Evolutionary conservation across 37 sponge, comb jelly and placozoan genomes (phyloP), one percentile per base, ranked within the genome.

Genomic region (Axinella damicornis): DNA sequence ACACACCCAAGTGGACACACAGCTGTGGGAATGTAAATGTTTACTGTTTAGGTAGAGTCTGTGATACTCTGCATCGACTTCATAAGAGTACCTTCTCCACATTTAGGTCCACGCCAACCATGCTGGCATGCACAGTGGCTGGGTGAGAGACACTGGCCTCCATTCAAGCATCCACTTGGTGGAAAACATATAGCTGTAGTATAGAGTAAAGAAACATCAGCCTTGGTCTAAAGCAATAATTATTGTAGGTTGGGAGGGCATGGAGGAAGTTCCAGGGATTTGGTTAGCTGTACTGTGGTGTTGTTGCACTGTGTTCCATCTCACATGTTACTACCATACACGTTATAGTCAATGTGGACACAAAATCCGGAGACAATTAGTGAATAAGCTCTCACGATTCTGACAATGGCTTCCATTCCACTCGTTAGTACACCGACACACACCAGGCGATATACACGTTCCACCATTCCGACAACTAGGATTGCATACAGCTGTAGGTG

Each of bases 141-240:
- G 38, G 73, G 73, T n/a, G 24, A 20, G 16, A 71, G 4, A 40
- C 73, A 71, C 17, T 46, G 22, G 4, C 73, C 73, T 16, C 73
- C 73, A 71, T 71, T 71, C 37, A 38, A 53, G 40, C 73, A 71
- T 20, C 73, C 73, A 71, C 28, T 28, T 28, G 73, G 69, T 28
- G 34, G 73, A 46, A 71, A 71, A 53, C 73, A 71, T 1, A 71
- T 22, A 46, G 73, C 73, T 71, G 53, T 46, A 46, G 46, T n/a
- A n/a, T n/a, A n/a, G n/a, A n/a, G n/a, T n/a, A n/a, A n/a, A n/a
- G n/a, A n/a, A n/a, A n/a, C n/a, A n/a, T n/a, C n/a, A n/a, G n/a
- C n/a, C n/a, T n/a, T n/a, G n/a, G n/a, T n/a, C n/a, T n/a, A n/a
- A n/a, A n/a, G n/a, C n/a, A n/a, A n/a, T n/a, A n/a, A n/a, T n/a